Evolutionary conservation across 92 coral and sea anemone genomes (phyloP), one percentile per base, ranked within the genome.

Genomic region (Heteractis magnifica): DNA sequence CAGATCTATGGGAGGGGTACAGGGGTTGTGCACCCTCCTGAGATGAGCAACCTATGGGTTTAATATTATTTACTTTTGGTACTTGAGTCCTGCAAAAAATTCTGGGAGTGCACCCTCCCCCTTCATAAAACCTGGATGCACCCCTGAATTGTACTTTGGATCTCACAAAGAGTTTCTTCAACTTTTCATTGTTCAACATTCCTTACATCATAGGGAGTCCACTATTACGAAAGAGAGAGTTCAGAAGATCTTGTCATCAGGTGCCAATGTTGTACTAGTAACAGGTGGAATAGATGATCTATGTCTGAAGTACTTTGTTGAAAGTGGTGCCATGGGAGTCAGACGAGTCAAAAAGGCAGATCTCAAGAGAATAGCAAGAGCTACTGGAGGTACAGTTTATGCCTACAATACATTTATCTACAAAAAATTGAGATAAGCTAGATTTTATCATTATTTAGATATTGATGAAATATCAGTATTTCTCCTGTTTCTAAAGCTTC

Each of bases 221-320:
- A 95, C 93, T 56, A 96, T 96, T 21, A 96, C 99, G 14, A 96
- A 96, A 78, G 99, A 96, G 77, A 88, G 98, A 58, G 87, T 96
- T 20, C 97, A 92, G 65, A 96, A 96, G 89, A 89, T 96, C 41
- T 79, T 96, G 78, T 87, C 96, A 62, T 88, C 99, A 34, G 99
- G 99, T 13, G 99, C 99, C 6, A 96, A 94, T 89, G 99, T 96
- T 71, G 94, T 96, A 21, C 86, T 96, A 14, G 94, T 94, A 3
- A 89, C 94, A 85, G 99, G 99, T 21, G 99, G 99, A 10, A 96
- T 96, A 78, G 99, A 96, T 82, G 99, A 96, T 56, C 88, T 96
- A 49, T 96, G 99, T 83, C 91, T 96, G 41, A 96, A 96, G 86
- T 96, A 96, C 82, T 96, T 96, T 87, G 99, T 96, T 4, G 99